These are phyloP conservation scores for Acestrorhynchus altus DNA, from an alignment of 2,797 vertebrate genomes.

Conservation along the genomic window DNA sequence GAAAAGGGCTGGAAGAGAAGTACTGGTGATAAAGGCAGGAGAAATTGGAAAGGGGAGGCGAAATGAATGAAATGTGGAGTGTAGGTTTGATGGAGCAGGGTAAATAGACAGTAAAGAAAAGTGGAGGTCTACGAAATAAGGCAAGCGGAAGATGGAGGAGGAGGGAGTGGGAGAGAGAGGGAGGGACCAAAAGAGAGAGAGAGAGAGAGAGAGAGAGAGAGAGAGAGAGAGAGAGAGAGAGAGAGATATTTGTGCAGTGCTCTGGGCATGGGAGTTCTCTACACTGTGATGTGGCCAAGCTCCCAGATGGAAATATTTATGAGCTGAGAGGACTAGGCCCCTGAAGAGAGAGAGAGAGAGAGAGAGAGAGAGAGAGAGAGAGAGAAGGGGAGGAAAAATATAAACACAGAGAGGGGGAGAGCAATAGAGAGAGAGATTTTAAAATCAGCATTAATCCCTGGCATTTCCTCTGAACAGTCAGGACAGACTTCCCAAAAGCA, in stretches of 20 bases:
- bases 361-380: no score
- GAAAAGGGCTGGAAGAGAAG: slow-evolving; percentile 1
- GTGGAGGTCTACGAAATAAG: slow-evolving; percentile 9
- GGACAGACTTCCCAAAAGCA: not conserved
- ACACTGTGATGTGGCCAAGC: slow-evolving; percentile 46
- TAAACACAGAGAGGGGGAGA: not conserved
- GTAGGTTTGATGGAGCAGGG: not conserved
- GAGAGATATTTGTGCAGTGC: not conserved
- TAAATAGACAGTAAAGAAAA: slow-evolving; percentile 9
- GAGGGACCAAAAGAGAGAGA: not conserved
- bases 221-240: slow-evolving; percentile 12
- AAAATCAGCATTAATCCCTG: not conserved
- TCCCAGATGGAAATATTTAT: slow-evolving; percentile 53
- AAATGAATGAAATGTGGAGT: no score
- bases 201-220: slow-evolving; percentile 14
- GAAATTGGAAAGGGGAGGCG: not conserved
- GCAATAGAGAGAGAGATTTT: slow-evolving; percentile 23
- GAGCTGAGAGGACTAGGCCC: slow-evolving; percentile 18
- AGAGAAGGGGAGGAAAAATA: not conserved
- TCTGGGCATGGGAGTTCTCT: slow-evolving; percentile 16
- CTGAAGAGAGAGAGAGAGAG: not conserved
- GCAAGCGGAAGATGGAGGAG: slow-evolving; percentile 3
- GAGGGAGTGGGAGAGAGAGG: not conserved
- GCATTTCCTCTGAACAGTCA: not conserved
- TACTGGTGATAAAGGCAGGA: not conserved